Evolutionary conservation across 2,797 vertebrate genomes (phyloP).

Genomic region (Ambastaia sidthimunki): DNA sequence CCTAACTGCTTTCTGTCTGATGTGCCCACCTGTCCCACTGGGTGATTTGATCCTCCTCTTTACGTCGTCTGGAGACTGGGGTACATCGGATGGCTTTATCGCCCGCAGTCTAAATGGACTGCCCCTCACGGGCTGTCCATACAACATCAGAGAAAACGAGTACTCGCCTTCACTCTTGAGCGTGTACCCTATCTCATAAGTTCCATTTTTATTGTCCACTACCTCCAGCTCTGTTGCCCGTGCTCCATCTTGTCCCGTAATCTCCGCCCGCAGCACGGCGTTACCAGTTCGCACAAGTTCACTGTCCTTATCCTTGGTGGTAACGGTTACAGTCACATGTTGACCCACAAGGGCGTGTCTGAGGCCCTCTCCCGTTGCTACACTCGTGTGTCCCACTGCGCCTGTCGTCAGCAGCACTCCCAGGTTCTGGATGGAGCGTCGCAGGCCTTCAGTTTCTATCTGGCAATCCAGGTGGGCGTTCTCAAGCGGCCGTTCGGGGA

Average conservation of each 20-base stretch:
- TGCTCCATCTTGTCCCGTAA: conserved; percentile 78
- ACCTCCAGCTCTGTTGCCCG: conserved; percentile 78
- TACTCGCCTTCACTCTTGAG: conserved; percentile 87
- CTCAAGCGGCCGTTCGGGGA: conserved; percentile 90
- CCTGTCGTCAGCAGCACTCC: conserved; percentile 89
- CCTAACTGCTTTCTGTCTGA: conserved; percentile 92
- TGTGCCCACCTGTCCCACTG: conserved; percentile 87
- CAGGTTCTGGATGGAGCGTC: conserved; percentile 92
- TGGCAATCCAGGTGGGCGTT: conserved; percentile 90
- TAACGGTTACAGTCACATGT: conserved; percentile 87
- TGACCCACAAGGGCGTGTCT: conserved; percentile 91
- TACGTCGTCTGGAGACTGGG: conserved; percentile 89
- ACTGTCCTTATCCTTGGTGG: conserved; percentile 95
- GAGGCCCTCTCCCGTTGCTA: conserved; percentile 92
- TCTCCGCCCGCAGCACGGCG: conserved; percentile 84
- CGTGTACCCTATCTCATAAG: conserved; percentile 91
- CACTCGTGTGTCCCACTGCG: conserved; percentile 88
- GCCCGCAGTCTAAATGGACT: conserved; percentile 89
- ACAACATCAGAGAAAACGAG: conserved; percentile 84
- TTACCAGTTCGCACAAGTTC: conserved; percentile 90
- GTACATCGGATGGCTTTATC: conserved; percentile 84
- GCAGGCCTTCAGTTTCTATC: conserved; percentile 89
- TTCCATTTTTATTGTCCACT: conserved; percentile 93
- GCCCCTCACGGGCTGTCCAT: conserved; percentile 86
- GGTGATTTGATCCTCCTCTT: conserved; percentile 95